Evolutionary conservation across 2,888 invertebrate species (phyloP).

Genomic region (Folsomia candida): DNA sequence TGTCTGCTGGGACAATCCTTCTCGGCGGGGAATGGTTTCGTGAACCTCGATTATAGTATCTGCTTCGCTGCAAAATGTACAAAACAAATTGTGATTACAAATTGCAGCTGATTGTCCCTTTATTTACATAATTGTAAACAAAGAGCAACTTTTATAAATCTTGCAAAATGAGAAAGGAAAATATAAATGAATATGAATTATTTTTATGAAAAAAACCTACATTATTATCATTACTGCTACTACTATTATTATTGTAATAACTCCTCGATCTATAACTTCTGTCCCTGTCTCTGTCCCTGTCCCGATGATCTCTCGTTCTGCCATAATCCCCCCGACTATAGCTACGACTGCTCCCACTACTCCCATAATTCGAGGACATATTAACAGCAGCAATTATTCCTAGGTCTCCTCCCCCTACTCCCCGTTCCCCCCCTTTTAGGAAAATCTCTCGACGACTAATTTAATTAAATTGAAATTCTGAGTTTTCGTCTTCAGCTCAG

Average conservation of each 20-base stretch:
- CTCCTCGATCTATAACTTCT: not conserved
- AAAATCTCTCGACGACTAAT: not conserved
- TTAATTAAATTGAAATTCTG: not conserved
- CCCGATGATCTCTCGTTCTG: conserved; percentile 12
- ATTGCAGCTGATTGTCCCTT: too few relatives aligned
- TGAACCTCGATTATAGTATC: not conserved
- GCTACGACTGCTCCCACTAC: conserved; percentile 10
- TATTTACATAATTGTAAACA: too few relatives aligned
- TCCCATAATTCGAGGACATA: not conserved
- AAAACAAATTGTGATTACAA: too few relatives aligned
- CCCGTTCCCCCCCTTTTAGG: not conserved
- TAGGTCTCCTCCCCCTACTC: conserved; percentile 12
- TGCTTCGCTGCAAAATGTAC: not conserved
- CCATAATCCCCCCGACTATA: conserved; percentile 8
- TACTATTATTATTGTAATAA: not conserved
- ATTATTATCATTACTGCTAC: not conserved
- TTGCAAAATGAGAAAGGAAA: too few relatives aligned
- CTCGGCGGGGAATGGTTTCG: conserved; percentile 3
- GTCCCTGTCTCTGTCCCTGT: conserved; percentile 23
- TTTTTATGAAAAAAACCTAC: too few relatives aligned
- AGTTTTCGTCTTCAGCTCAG: too few relatives aligned
- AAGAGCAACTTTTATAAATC: not conserved
- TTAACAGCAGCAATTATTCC: too few relatives aligned
- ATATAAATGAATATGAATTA: too few relatives aligned
- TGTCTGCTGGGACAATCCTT: not conserved